Evolutionary conservation across 2,113 vertebrate species (phyloP).

Genomic region (Hystrix brachyura): DNA sequence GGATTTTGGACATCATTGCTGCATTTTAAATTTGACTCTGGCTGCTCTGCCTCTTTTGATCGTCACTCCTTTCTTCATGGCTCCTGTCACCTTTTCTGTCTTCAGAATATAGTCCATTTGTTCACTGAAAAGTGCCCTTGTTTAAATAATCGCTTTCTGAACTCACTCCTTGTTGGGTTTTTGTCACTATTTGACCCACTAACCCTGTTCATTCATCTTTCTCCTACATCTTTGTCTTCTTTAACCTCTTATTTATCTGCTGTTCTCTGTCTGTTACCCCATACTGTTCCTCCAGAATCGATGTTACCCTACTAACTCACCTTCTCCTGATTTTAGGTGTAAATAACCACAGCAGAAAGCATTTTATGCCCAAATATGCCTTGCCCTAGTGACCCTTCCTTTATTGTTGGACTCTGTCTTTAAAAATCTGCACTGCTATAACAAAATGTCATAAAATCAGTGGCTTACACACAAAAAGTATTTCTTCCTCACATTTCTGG

Average conservation of each 20-base stretch:
- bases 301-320: not conserved
- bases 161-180: not conserved
- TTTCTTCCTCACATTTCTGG: not conserved
- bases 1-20: not conserved
- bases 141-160: conserved; percentile 32
- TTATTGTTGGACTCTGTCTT: not conserved
- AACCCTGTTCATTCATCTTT: conserved; percentile 9
- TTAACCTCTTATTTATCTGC: conserved; percentile 35
- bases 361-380: rapidly evolving
- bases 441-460: not conserved
- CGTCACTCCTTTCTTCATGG: not conserved
- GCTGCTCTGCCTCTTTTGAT: not conserved
- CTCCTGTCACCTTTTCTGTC: not conserved
- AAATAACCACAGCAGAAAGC: not conserved
- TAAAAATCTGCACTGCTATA: not conserved
- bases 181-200: conserved; percentile 53
- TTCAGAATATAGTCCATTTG: not conserved
- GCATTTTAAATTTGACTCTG: not conserved
- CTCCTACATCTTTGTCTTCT: not conserved
- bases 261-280: rapidly evolving
- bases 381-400: not conserved
- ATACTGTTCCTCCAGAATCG: not conserved
- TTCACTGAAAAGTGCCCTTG: not conserved
- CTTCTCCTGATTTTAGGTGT: not conserved
- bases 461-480: not conserved